A percentile compares a stretch with the other conserved stretches of the same genome.
These are phyloP conservation scores for Apodemia duryi DNA, from an alignment of 2,888 invertebrate genomes.

Conservation along the genomic window DNA sequence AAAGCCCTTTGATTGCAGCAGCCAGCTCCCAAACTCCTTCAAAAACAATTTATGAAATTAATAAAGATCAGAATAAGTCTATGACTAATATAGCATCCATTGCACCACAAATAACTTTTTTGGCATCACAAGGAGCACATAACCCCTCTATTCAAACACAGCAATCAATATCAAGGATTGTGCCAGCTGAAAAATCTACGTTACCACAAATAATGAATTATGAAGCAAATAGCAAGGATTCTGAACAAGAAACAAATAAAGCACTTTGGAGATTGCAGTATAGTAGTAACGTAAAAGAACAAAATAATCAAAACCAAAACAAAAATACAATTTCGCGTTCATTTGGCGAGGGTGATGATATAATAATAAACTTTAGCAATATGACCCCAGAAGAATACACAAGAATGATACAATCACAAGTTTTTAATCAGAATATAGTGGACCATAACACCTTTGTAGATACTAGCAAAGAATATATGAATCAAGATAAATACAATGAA, in stretches of 20 bases:
- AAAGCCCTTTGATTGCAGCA: slow-evolving; percentile 52
- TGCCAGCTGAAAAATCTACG: slow-evolving; percentile 53
- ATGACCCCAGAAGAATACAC: slow-evolving; percentile 68
- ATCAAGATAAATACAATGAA: neutral
- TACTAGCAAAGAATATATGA: slow-evolving; percentile 7
- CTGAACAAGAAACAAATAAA: slow-evolving; percentile 59
- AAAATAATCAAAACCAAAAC: slow-evolving; percentile 42
- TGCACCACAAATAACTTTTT: slow-evolving; percentile 69
- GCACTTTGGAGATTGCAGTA: slow-evolving; percentile 72
- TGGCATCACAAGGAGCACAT: slow-evolving; percentile 70
- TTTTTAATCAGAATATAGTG: slow-evolving; percentile 39
- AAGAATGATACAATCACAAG: slow-evolving; percentile 54
- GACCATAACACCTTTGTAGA: slow-evolving; percentile 31
- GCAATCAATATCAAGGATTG: slow-evolving; percentile 51
- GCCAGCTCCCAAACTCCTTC: slow-evolving; percentile 53
- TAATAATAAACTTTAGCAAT: slow-evolving; percentile 65
- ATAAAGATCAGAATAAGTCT: slow-evolving; percentile 49
- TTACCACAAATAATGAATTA: slow-evolving; percentile 69
- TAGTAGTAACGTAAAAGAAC: slow-evolving; percentile 49
- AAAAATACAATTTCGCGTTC: slow-evolving; percentile 70
- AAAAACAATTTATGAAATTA: slow-evolving; percentile 50
- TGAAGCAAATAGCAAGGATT: slow-evolving; percentile 54
- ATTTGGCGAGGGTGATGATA: slow-evolving; percentile 58
- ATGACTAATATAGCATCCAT: slow-evolving; percentile 55
- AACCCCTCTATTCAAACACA: slow-evolving; percentile 49